phyloP scores from a whole-genome alignment of 2,113 vertebrate species.

The Erythrocercus mccallii region DNA sequence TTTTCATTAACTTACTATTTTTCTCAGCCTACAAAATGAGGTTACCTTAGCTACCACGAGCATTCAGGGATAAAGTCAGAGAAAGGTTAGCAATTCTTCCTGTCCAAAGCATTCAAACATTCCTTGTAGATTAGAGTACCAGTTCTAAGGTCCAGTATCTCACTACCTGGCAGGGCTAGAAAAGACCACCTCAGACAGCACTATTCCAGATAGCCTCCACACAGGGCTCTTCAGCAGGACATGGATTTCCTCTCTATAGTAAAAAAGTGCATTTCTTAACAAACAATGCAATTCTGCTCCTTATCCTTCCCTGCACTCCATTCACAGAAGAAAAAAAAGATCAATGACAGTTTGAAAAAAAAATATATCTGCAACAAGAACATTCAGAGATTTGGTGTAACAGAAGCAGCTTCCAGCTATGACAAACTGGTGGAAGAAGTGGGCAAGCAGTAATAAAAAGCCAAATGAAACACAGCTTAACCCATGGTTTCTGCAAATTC shows the following conservation, averaged over 20 bases:
- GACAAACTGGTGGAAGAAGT: background rate
- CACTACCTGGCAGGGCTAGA: background rate
- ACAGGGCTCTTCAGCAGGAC: fast-evolving
- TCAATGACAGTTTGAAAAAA: background rate
- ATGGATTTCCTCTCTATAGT: background rate
- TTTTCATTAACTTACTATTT: background rate
- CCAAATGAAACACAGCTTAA: background rate
- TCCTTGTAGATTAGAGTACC: background rate
- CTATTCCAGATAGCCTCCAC: background rate
- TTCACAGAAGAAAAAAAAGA: background rate
- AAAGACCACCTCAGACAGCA: fast-evolving
- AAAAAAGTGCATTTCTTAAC: background rate
- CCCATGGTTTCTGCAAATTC: background rate
- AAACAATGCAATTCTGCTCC: background rate
- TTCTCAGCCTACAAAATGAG: background rate
- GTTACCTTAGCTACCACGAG: background rate
- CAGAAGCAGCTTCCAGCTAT: background rate
- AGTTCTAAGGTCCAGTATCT: background rate
- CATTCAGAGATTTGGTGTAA: background rate
- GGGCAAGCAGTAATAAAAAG: background rate
- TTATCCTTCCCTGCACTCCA: background rate
- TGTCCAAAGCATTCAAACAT: background rate
- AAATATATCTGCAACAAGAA: background rate
- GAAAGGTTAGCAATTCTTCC: background rate
- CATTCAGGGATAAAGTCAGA: background rate